Conservation (phyloP, 2,113 vertebrate species). For the Synchiropus splendidus region DNA sequence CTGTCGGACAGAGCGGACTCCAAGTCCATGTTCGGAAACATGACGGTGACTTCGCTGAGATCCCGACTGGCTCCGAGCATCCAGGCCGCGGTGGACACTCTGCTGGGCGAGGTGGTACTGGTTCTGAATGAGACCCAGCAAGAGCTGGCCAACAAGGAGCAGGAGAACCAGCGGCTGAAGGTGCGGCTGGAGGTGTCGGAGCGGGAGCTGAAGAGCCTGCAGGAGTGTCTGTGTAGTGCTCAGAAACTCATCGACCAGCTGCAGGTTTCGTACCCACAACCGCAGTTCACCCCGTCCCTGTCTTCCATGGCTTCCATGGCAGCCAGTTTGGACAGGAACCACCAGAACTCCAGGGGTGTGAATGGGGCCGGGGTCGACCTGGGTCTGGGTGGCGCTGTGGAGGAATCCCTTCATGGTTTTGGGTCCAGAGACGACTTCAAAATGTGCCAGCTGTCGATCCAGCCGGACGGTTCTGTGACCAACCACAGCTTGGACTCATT, state of each 20-base stretch:
- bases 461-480: constrained; percentile 69
- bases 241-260: constrained; percentile 73
- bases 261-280: constrained; percentile 55
- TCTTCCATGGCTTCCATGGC: constrained; percentile 45
- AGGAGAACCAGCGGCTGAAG: constrained; percentile 68
- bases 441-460: constrained; percentile 72
- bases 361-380: constrained; percentile 53
- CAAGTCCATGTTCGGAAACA: constrained; percentile 37
- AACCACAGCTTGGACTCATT: constrained; percentile 63
- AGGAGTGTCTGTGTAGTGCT: constrained; percentile 69
- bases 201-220: constrained; percentile 66
- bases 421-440: constrained; percentile 68
- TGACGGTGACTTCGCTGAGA: constrained; percentile 64
- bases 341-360: constrained; percentile 47
- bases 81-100: constrained; percentile 66
- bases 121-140: constrained; percentile 68
- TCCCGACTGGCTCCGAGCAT: constrained; percentile 68
- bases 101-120: constrained; percentile 64
- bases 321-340: constrained; percentile 43
- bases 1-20: constrained; percentile 33
- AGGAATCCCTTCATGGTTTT: constrained; percentile 64
- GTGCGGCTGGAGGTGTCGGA: constrained; percentile 67
- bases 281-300: constrained; percentile 47
- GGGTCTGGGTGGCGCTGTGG: constrained; percentile 58
- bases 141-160: constrained; percentile 63